Percentiles rank a stretch among this genome's conserved stretches.
phyloP scores from a whole-genome alignment of 2,888 invertebrate species.

The Pharmacophagus antenor region DNA sequence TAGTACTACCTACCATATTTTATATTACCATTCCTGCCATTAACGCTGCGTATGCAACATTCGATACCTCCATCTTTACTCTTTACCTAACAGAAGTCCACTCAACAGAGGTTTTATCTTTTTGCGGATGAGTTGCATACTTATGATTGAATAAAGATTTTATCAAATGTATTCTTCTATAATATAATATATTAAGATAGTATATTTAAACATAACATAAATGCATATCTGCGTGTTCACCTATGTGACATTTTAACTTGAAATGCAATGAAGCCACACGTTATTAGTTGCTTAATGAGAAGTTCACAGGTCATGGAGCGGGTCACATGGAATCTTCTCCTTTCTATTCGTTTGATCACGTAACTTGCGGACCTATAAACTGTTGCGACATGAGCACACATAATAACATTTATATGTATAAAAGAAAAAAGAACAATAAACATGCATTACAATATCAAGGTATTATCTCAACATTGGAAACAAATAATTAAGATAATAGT shows the following conservation, averaged over 20 bases:
- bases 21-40: too few relatives aligned
- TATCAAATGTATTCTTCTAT: not conserved
- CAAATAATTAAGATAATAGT: conserved; percentile 19
- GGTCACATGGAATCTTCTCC: conserved; percentile 27
- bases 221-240: too few relatives aligned
- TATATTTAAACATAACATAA: too few relatives aligned
- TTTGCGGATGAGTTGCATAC: too few relatives aligned
- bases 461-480: not conserved
- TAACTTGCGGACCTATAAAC: conserved; percentile 22
- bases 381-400: conserved; percentile 2
- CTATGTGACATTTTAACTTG: conserved; percentile 22
- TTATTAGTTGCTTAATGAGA: conserved; percentile 28
- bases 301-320: conserved; percentile 29
- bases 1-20: too few relatives aligned
- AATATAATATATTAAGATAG: too few relatives aligned
- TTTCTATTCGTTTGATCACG: conserved; percentile 25
- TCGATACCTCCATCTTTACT: too few relatives aligned
- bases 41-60: too few relatives aligned
- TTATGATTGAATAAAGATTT: not conserved
- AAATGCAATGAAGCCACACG: conserved; percentile 26
- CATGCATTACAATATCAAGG: not conserved
- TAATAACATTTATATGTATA: not conserved
- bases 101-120: too few relatives aligned
- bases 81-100: too few relatives aligned
- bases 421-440: not conserved